phyloP scores from a whole-genome alignment of 2,113 vertebrate genomes.

The Pardalotus punctatus region DNA sequence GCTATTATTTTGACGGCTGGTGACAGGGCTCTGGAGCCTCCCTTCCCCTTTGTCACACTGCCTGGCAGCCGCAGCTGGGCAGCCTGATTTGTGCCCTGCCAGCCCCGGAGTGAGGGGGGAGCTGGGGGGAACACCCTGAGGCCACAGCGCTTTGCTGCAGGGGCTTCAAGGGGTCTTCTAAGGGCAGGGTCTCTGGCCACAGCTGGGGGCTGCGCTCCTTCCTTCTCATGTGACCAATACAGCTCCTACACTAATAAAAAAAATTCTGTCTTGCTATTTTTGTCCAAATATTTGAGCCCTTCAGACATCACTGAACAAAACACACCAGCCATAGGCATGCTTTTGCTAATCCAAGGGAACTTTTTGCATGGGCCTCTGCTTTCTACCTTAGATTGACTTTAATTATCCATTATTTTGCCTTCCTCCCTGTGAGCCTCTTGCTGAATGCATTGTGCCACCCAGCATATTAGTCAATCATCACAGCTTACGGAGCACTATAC shows the following conservation, averaged over 20 bases:
- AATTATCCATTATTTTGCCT: constrained; percentile 33
- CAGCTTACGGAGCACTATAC: not conserved
- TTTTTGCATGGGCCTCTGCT: not conserved
- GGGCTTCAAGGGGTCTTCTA: not conserved
- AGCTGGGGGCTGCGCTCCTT: not conserved
- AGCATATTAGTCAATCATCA: constrained; percentile 24
- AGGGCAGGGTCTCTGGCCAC: not conserved
- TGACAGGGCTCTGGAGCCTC: not conserved
- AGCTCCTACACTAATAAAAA: not conserved
- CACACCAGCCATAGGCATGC: not conserved
- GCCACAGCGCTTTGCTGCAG: accelerated
- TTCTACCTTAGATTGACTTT: constrained; percentile 35
- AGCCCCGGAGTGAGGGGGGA: not conserved
- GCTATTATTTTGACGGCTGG: not conserved
- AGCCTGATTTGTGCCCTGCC: not conserved
- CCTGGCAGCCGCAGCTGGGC: not conserved
- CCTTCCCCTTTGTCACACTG: not conserved
- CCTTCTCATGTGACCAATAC: accelerated
- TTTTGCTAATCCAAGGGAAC: not conserved
- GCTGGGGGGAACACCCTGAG: not conserved
- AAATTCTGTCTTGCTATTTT: not conserved
- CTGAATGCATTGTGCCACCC: constrained; percentile 34
- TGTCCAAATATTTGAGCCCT: not conserved
- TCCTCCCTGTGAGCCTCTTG: not conserved
- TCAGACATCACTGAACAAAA: not conserved